phyloP scores from a whole-genome alignment of 2,797 vertebrate species.

The Betta splendens region DNA sequence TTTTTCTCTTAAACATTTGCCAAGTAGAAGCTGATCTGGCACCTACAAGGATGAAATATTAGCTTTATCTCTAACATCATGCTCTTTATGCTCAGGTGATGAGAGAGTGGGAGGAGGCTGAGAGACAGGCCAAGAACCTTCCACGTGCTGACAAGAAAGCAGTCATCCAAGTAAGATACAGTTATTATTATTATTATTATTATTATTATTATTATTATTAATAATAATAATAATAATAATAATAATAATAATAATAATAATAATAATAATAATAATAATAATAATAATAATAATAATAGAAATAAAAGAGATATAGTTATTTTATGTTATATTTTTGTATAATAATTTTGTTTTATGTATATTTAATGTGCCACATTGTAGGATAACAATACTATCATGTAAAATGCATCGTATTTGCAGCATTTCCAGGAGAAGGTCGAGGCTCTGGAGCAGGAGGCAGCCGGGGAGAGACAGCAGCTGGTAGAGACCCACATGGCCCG shows the following conservation, averaged over 20 bases:
- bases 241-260: too few species aligned
- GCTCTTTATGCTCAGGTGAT: slow-evolving; percentile 85
- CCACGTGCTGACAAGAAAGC: slow-evolving; percentile 96
- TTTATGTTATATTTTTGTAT: too few species aligned
- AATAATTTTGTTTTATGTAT: too few species aligned
- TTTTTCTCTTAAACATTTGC: background rate
- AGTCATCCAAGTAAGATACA: slow-evolving; percentile 90
- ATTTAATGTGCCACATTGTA: too few species aligned
- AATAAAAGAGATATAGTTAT: too few species aligned
- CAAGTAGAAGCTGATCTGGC: background rate
- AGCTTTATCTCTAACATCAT: slow-evolving; percentile 10
- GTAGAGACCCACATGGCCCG: slow-evolving; percentile 98
- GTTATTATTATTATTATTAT: too few species aligned
- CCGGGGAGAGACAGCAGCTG: slow-evolving; percentile 94
- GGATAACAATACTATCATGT: too few species aligned
- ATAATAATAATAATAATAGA: too few species aligned
- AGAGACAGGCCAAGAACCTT: slow-evolving; percentile 93
- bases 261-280: too few species aligned
- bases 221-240: too few species aligned
- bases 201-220: too few species aligned
- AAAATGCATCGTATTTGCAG: slow-evolving; percentile 65
- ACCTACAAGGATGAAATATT: background rate
- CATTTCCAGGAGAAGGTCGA: slow-evolving; percentile 99
- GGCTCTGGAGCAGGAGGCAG: slow-evolving; percentile 94
- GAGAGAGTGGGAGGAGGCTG: slow-evolving; percentile 99